Conservation (phyloP, 2,888 invertebrate species). For the Lycia hirtaria region DNA sequence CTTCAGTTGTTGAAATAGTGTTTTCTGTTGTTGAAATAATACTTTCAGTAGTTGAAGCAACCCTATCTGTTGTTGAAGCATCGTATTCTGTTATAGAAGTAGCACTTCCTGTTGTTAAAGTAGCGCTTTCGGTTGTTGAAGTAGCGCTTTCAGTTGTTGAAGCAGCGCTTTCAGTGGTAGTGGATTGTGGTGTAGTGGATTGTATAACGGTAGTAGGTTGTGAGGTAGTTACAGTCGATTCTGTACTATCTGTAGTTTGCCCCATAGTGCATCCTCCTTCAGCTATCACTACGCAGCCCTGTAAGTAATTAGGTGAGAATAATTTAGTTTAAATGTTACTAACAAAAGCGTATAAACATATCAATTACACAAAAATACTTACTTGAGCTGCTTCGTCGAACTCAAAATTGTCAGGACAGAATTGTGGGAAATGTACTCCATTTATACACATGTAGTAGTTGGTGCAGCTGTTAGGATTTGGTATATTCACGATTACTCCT, state of each 20-base stretch:
- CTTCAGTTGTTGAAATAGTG: no score
- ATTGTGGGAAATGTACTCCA: slow-evolving; percentile 43
- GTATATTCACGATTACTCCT: slow-evolving; percentile 47
- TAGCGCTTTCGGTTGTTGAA: not conserved
- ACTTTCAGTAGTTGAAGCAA: not conserved
- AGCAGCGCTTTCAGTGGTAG: not conserved
- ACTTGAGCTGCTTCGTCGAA: slow-evolving; percentile 44
- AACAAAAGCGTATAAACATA: no score
- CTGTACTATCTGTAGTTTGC: not conserved
- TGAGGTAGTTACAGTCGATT: not conserved
- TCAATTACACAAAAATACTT: no score
- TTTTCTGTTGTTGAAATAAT: not conserved
- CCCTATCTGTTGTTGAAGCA: not conserved
- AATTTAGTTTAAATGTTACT: no score
- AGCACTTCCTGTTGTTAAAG: not conserved
- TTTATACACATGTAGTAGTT: slow-evolving; percentile 52
- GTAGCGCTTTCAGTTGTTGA: not conserved
- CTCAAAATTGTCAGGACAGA: slow-evolving; percentile 48
- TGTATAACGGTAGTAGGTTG: no score
- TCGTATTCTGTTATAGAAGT: slow-evolving; percentile 10
- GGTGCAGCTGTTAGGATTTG: slow-evolving; percentile 52
- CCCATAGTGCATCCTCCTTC: no score
- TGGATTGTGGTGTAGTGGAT: no score
- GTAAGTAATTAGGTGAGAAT: no score
- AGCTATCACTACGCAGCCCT: no score